Conservation (phyloP, 2,113 vertebrate species). For the Tichodroma muraria region DNA sequence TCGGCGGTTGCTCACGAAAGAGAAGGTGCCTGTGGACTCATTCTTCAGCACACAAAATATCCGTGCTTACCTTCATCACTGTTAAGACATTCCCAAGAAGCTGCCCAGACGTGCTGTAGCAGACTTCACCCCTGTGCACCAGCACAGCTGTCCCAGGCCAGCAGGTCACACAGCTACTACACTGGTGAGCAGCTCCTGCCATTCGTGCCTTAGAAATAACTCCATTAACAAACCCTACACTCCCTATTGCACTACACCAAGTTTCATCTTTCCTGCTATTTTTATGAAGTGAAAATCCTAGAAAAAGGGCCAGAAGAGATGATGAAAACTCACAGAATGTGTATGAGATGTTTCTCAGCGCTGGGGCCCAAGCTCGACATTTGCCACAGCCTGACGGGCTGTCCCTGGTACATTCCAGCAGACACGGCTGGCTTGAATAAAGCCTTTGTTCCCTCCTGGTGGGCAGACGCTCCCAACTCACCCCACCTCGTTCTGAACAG, state of each 20-base stretch:
- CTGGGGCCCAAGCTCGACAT: neutral
- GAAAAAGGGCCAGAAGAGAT: neutral
- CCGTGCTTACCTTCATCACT: neutral
- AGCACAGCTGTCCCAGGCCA: neutral
- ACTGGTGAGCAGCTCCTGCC: neutral
- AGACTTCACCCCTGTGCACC: neutral
- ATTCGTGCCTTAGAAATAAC: neutral
- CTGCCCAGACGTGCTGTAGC: neutral
- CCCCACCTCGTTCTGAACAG: neutral
- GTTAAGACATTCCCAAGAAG: neutral
- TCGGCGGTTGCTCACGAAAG: rapidly evolving
- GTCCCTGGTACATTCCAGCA: neutral
- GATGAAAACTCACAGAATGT: neutral
- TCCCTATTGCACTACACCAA: neutral
- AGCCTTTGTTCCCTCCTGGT: neutral
- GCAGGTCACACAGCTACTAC: neutral
- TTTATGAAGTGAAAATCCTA: neutral
- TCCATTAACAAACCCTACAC: neutral
- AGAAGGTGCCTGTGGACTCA: neutral
- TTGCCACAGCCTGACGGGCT: neutral
- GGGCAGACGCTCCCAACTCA: neutral
- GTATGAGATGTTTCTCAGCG: neutral
- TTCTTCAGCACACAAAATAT: neutral
- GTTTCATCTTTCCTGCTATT: neutral
- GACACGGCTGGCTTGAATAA: slow-evolving; percentile 4